Evolutionary conservation across 2,888 invertebrate species (phyloP).

Genomic region (Caenorhabditis sp.): DNA sequence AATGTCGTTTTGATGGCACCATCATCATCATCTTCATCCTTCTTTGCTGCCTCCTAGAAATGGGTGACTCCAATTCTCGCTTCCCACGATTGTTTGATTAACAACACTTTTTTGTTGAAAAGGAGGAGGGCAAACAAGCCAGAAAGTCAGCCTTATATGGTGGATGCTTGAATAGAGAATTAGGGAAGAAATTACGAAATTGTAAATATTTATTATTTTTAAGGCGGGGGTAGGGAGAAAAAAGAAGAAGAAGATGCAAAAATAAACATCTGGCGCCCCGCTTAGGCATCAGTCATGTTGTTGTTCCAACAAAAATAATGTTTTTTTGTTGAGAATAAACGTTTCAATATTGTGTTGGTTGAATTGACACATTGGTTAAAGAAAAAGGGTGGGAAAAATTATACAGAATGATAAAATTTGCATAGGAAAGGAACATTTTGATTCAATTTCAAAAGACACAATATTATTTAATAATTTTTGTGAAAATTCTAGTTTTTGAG

Average conservation of each 20-base stretch:
- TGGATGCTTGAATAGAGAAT: background rate
- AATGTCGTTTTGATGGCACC: slow-evolving; percentile 13
- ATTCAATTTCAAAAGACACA: no score
- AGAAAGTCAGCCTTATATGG: background rate
- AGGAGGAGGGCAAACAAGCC: background rate
- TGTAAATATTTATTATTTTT: slow-evolving; percentile 1
- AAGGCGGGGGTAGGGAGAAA: background rate
- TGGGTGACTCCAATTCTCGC: background rate
- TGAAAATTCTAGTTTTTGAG: no score
- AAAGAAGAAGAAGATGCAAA: background rate
- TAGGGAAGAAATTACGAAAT: slow-evolving; percentile 7
- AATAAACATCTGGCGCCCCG: background rate
- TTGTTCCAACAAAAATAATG: background rate
- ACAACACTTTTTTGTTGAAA: slow-evolving; percentile 14
- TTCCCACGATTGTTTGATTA: slow-evolving; percentile 40
- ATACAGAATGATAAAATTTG: no score
- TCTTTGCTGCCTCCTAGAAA: no score
- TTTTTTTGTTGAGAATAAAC: background rate
- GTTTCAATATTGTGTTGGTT: no score
- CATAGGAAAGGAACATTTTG: no score
- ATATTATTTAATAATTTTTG: no score
- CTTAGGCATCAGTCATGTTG: slow-evolving; percentile 10
- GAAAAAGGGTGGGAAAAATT: no score
- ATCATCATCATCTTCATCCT: background rate
- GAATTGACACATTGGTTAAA: no score